These are phyloP conservation scores for Agapetus fuscipes DNA, from an alignment of 2,888 invertebrate species.

Conservation along the genomic window DNA sequence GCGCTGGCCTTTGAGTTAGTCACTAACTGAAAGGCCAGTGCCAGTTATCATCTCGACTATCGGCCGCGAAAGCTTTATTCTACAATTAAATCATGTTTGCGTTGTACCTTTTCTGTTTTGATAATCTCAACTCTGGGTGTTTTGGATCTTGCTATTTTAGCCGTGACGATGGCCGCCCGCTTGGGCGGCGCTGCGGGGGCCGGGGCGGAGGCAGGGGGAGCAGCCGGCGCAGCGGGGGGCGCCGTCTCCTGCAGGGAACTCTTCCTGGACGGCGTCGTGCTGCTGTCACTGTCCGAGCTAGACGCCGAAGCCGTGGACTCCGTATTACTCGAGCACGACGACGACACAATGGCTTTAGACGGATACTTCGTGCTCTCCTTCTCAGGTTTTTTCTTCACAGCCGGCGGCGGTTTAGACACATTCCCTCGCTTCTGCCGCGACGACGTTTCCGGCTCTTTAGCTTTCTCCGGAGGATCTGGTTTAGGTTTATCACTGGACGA, in stretches of 20 bases:
- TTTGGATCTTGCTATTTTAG: conserved; percentile 23
- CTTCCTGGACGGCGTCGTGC: conserved; percentile 28
- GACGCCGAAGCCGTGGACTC: conserved; percentile 29
- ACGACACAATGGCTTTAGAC: conserved; percentile 18
- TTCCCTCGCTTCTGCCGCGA: conserved; percentile 19
- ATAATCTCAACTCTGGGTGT: conserved; percentile 14
- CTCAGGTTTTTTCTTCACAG: conserved; percentile 24
- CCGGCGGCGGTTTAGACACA: conserved; percentile 24
- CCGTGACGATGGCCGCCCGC: conserved; percentile 24
- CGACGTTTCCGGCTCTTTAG: conserved; percentile 13
- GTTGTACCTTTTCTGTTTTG: conserved; percentile 19
- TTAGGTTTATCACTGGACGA: conserved; percentile 9
- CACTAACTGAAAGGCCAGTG: too few species aligned
- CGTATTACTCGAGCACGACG: conserved; percentile 18
- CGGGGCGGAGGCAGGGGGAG: too few species aligned
- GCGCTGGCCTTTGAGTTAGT: too few species aligned
- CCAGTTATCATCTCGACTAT: too few species aligned
- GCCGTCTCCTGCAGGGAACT: conserved; percentile 26
- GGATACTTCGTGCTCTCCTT: conserved; percentile 15
- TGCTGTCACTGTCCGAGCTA: conserved; percentile 27
- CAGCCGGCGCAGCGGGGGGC: not conserved
- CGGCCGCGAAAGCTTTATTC: too few species aligned
- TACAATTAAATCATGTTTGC: too few species aligned
- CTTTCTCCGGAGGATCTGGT: conserved; percentile 23
- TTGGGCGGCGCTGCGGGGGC: conserved; percentile 4